Evolutionary conservation across 2,888 invertebrate species (phyloP).

Genomic region (Chrysolina oricalcia): DNA sequence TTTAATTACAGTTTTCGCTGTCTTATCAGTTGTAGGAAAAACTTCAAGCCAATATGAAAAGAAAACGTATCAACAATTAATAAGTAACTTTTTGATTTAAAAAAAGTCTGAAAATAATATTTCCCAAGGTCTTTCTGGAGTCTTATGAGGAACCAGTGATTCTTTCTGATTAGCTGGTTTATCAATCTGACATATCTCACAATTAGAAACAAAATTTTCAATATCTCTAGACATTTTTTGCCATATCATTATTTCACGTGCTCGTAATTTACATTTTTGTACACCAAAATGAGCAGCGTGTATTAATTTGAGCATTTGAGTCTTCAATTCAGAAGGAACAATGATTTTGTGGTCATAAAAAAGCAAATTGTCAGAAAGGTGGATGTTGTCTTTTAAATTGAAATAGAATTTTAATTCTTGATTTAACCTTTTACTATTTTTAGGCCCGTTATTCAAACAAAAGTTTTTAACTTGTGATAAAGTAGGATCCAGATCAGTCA

Average conservation of each 20-base stretch:
- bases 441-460: slow-evolving; percentile 34
- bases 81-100: slow-evolving; percentile 18
- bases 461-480: slow-evolving; percentile 38
- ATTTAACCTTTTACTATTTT: slow-evolving; percentile 22
- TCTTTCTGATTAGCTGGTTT: slow-evolving; percentile 12
- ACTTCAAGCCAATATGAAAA: slow-evolving; percentile 21
- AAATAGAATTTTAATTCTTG: slow-evolving; percentile 8
- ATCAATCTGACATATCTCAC: slow-evolving; percentile 24
- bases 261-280: slow-evolving; percentile 46
- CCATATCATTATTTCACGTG: slow-evolving; percentile 44
- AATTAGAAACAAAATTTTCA: slow-evolving; percentile 38
- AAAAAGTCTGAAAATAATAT: slow-evolving; percentile 6
- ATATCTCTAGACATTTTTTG: too few species aligned
- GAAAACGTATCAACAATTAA: slow-evolving; percentile 20
- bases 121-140: slow-evolving; percentile 6
- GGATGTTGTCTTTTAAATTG: too few species aligned
- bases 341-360: slow-evolving; percentile 32
- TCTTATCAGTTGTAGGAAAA: slow-evolving; percentile 10
- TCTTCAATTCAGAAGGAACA: slow-evolving; percentile 26
- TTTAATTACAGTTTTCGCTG: slow-evolving; percentile 18
- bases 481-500: slow-evolving; percentile 11
- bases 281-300: slow-evolving; percentile 49
- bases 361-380: too few species aligned
- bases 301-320: slow-evolving; percentile 43
- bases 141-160: not conserved